These are phyloP conservation scores for Cairina moschata DNA, from an alignment of 2,113 vertebrate genomes.

Conservation along the genomic window DNA sequence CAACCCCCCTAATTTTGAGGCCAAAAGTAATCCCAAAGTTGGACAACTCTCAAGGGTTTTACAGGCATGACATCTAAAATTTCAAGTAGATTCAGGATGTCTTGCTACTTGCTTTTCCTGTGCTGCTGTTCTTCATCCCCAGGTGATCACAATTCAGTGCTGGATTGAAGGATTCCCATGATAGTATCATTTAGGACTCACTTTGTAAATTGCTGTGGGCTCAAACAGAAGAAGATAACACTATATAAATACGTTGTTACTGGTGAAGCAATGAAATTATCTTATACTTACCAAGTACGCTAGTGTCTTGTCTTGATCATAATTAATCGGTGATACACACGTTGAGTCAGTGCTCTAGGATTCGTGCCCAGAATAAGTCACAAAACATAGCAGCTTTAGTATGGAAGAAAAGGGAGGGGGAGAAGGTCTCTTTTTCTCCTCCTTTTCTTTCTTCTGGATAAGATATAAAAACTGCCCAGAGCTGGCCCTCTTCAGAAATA, in stretches of 20 bases:
- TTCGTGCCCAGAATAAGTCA: constrained; percentile 52
- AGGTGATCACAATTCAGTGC: neutral
- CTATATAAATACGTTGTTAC: neutral
- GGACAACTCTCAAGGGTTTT: neutral
- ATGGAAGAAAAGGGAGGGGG: neutral
- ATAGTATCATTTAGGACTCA: neutral
- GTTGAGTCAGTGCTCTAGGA: constrained; percentile 57
- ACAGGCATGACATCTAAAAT: neutral
- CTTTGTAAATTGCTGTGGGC: neutral
- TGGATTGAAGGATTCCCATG: neutral
- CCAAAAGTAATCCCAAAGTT: neutral
- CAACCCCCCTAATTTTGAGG: neutral
- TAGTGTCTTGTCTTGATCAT: constrained; percentile 43
- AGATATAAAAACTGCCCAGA: constrained; percentile 51
- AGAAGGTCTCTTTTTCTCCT: neutral
- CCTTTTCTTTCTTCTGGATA: neutral
- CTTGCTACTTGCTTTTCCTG: neutral
- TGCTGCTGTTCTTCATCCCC: neutral
- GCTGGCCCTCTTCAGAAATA: constrained; percentile 51
- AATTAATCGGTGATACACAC: constrained; percentile 42
- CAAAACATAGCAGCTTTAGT: constrained; percentile 25
- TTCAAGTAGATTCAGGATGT: neutral
- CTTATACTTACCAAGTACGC: constrained; percentile 10
- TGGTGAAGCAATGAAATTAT: constrained; percentile 31
- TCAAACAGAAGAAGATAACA: constrained; percentile 6